Evolutionary conservation across 1,140 invertebrate genomes (phyloP).

Genomic region (Araneus ventricosus): DNA sequence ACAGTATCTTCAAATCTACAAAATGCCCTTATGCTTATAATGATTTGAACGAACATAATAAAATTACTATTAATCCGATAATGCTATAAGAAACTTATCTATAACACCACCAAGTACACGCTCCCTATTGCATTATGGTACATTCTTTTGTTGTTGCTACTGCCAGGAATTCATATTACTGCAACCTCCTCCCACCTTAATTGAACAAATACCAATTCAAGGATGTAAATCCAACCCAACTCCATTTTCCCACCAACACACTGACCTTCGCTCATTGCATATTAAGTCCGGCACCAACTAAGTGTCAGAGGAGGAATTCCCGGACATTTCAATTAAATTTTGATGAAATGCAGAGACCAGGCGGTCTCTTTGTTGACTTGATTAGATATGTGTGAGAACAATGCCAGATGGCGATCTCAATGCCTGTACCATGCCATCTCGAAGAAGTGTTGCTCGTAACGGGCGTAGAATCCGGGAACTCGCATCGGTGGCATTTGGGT

Average conservation of each 20-base stretch:
- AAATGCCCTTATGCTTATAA: too few species aligned
- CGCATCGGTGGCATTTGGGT: constrained; percentile 57
- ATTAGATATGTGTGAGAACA: neutral
- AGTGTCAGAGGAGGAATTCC: neutral
- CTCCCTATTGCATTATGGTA: too few species aligned
- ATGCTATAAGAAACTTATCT: too few species aligned
- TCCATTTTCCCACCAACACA: neutral
- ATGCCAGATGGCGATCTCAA: neutral
- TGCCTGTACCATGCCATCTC: constrained; percentile 73
- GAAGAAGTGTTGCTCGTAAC: constrained; percentile 65
- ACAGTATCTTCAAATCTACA: too few species aligned
- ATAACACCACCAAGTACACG: too few species aligned
- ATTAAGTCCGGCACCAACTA: neutral
- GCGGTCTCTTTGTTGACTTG: neutral
- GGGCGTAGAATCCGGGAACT: constrained; percentile 63
- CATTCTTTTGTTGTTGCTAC: too few species aligned
- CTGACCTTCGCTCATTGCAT: neutral
- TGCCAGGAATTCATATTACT: neutral
- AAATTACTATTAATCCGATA: too few species aligned
- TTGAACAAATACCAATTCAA: neutral
- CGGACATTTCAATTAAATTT: neutral
- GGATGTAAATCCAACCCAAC: neutral
- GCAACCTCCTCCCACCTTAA: neutral
- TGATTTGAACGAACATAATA: too few species aligned
- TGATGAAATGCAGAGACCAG: neutral